Base-by-base conservation (phyloP, 2,888 invertebrate species). In the Limnephilus marmoratus region DNA sequence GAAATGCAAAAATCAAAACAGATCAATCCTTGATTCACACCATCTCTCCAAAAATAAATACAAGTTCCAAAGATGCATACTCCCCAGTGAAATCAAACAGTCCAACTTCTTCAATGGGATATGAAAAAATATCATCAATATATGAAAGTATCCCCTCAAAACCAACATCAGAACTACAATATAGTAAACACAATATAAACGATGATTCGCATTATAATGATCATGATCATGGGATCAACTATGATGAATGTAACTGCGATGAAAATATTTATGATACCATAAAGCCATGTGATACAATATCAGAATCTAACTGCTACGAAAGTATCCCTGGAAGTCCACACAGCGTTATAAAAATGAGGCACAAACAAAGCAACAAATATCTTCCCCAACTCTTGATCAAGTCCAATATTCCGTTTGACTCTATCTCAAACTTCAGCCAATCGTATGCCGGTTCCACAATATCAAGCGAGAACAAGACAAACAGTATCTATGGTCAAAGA, bases 241-340 rank as follows among this genome's bases (percentile, higher is more conserved):
- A 93, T 49, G 93, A 96, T 90, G 93, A 96, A 95, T 93, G 96
- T 80, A 92, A 94, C 24, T 94, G 96, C 80, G 96, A 95, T 34
- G 97, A 97, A 93, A 97, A 97, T 94, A 97, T 97, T 93, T 97
- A 97, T 94, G 97, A 97, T 93, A 97, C 97, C 1, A 97, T 97
- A 93, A 97, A 97, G 94, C 96, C 96, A 85, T 95, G 95, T 1
- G 96, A 97, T 91, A 95, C 95, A 0, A 94, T 94, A 1, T 96
- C 96, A 0, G 94, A 96, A 34, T 96, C 97, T 0, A 96, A 97
- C 94, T 96, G 97, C 94, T 97, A 97, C 94, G 97, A 97, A 94
- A 97, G 97, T 85, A 96, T 96, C 94, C 96, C 96, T 0, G 96
- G 96, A 93, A 96, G 96, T 94, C 96, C 96, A 0, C 90, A 93